Percentiles rank a stretch among this genome's conserved stretches.
Conservation (phyloP, 2,888 invertebrate genomes). For the Parnassius orleans region DNA sequence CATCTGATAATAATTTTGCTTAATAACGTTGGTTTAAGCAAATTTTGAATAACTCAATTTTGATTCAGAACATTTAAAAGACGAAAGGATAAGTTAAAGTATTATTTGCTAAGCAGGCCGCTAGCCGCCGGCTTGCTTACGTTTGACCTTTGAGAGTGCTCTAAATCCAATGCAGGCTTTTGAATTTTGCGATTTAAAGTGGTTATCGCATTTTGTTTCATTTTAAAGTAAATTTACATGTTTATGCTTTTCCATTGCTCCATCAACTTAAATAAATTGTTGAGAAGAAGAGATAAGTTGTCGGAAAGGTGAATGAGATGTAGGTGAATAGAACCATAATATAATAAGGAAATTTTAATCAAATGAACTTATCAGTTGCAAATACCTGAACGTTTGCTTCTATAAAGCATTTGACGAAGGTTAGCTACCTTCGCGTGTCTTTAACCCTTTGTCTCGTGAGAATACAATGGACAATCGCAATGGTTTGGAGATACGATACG, state of each 20-base stretch:
- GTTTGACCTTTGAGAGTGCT: slow-evolving; percentile 35
- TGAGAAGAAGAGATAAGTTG: background rate
- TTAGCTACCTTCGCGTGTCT: slow-evolving; percentile 62
- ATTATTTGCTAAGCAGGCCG: slow-evolving; percentile 42
- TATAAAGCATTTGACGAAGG: slow-evolving; percentile 75
- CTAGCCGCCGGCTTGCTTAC: slow-evolving; percentile 31
- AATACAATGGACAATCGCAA: slow-evolving; percentile 76
- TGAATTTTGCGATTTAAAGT: slow-evolving; percentile 15
- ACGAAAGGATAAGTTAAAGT: slow-evolving; percentile 41
- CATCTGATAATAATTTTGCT: slow-evolving; percentile 3
- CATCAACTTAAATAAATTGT: background rate
- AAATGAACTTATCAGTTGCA: slow-evolving; percentile 47
- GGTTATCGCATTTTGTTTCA: slow-evolving; percentile 12
- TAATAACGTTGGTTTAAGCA: slow-evolving; percentile 8
- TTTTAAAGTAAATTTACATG: slow-evolving; percentile 15
- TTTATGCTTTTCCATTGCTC: background rate
- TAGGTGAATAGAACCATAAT: background rate
- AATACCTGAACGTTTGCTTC: slow-evolving; percentile 68
- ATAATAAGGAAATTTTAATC: slow-evolving; percentile 5
- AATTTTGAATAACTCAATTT: slow-evolving; percentile 43
- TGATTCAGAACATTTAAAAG: slow-evolving; percentile 36
- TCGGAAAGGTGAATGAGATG: background rate
- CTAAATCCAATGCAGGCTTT: slow-evolving; percentile 29
- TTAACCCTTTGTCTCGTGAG: slow-evolving; percentile 77
- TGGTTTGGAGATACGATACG: slow-evolving; percentile 73